Conservation (phyloP, 2,888 invertebrate species). For the Eurytoma californica region DNA sequence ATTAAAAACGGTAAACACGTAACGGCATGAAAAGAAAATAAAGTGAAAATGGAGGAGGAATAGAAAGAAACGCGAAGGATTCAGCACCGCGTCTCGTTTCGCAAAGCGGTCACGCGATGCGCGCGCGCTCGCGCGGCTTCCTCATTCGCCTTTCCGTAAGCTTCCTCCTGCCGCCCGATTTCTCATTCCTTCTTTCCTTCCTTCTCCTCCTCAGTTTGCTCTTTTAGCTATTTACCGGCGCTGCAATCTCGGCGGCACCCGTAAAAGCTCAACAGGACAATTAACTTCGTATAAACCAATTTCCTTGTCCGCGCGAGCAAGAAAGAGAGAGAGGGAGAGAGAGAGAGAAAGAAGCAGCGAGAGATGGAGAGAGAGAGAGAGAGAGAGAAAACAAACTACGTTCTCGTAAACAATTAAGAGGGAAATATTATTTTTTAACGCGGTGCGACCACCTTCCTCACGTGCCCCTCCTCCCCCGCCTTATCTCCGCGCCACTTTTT, state of each 20-base stretch:
- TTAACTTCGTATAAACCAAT: constrained; percentile 17
- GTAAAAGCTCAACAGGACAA: constrained; percentile 30
- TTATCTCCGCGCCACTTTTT: constrained; percentile 10
- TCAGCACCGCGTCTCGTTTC: constrained; percentile 23
- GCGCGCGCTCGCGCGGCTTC: not conserved
- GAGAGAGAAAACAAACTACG: no score
- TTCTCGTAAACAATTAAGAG: no score
- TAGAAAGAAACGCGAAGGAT: not conserved
- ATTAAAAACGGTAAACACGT: not conserved
- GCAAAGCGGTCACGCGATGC: constrained; percentile 46
- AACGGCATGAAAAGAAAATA: not conserved
- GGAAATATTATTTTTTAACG: not conserved
- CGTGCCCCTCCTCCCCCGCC: not conserved
- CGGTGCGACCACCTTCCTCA: not conserved
- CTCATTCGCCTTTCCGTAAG: constrained; percentile 10
- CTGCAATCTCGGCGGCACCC: constrained; percentile 22
- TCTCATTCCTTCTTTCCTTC: constrained; percentile 12
- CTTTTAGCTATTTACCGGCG: constrained; percentile 26
- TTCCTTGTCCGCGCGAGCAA: not conserved
- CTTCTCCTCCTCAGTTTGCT: constrained; percentile 12
- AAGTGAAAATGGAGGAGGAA: not conserved
- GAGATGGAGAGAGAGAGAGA: no score
- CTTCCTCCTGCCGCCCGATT: constrained; percentile 20
- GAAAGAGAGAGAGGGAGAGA: no score
- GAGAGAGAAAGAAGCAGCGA: no score